Percentiles rank a stretch among this genome's conserved stretches.
Conservation (phyloP, 2,113 vertebrate species). For the Chaetorhynchus papuensis region DNA sequence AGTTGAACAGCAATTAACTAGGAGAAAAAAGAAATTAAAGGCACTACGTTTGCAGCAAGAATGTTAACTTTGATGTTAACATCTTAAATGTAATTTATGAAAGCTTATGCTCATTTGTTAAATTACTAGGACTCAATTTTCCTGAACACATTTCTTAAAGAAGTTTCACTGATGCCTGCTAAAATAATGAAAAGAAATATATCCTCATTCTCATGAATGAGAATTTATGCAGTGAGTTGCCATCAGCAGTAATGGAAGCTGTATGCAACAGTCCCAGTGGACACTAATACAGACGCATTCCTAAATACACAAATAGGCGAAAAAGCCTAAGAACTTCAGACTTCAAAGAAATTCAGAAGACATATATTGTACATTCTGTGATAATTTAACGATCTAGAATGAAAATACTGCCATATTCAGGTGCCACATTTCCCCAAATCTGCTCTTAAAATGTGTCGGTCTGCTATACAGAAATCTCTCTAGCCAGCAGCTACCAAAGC, state of each 20-base stretch:
- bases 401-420: not conserved
- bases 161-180: not conserved
- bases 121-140: not conserved
- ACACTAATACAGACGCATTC: not conserved
- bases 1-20: not conserved
- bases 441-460: fast-evolving
- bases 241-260: not conserved
- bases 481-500: not conserved
- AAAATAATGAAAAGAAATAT: not conserved
- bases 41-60: not conserved
- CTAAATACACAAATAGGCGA: not conserved
- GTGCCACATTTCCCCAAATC: not conserved
- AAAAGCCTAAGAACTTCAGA: not conserved
- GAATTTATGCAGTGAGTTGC: not conserved
- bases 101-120: not conserved
- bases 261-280: not conserved
- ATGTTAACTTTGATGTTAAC: conserved; percentile 4
- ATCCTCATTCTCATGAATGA: not conserved
- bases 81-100: not conserved
- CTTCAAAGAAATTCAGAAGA: not conserved
- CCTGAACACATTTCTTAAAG: not conserved
- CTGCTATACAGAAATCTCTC: not conserved
- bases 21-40: not conserved
- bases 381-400: not conserved
- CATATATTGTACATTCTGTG: not conserved